Base-by-base conservation (phyloP, 23 tunicate species). In the Trididemnum nubilum region DNA sequence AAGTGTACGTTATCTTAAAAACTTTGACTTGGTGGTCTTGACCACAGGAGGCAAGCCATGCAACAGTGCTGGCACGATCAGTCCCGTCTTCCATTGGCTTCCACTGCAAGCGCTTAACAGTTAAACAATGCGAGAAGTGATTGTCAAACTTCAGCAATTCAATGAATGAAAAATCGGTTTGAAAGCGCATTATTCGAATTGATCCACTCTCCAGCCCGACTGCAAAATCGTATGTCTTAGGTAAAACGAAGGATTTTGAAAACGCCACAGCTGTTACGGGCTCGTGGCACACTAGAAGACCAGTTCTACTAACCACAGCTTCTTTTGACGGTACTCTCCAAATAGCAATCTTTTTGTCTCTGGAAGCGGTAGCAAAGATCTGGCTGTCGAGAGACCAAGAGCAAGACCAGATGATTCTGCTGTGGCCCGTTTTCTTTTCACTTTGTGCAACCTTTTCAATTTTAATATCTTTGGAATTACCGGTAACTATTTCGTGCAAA, bases 11-110 rank as follows among this genome's bases (percentile, higher is more conserved):
- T 39, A 95, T 37, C 33, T 85, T 61, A 84, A 91, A 96, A 1
- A 96, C 2, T 81, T 96, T 96, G 26, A 96, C 75, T 85, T 93
- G 91, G 79, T 91, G 65, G 70, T 96, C 99, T 35, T 67, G 85
- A 30, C 90, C 85, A 70, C 99, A 91, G 2, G 99, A 79, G 18
- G 97, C 99, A 35, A 96, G 36, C 35, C 44, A 51, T 26, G 60
- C 61, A 1, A 0, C 76, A 50, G 25, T 30, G 2, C 33, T 40
- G 2, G 35, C 31, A 12, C 71, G 36, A 9, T 79, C 65, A 21
- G 87, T 37, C 12, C 70, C 27, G n/a, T 83, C 82, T 23, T 61
- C 57, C 26, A 22, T 2, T 26, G 98, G 98, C 35, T 60, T 79
- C 98, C 98, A 93, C 50, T 84, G 64, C 33, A 93, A 65, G 26